These are phyloP conservation scores for Brachionus koreanus DNA, from an alignment of 1,140 invertebrate genomes.

Conservation along the genomic window DNA sequence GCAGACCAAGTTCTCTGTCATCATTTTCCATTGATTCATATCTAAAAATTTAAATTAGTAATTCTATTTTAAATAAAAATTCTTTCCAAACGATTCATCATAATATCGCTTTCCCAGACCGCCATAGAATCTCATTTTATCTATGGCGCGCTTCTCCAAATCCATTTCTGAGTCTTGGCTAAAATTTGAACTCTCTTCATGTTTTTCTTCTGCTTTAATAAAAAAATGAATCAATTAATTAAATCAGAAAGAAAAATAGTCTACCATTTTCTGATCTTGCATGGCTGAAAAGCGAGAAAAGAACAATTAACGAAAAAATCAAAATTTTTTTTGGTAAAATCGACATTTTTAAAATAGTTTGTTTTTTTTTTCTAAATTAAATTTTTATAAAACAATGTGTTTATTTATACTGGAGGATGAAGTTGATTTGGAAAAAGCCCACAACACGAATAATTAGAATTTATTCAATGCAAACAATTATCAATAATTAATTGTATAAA, in stretches of 20 bases:
- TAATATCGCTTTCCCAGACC: neutral
- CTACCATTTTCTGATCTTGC: neutral
- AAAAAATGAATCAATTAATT: neutral
- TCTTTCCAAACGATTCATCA: neutral
- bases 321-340: neutral
- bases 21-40: neutral
- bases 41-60: neutral
- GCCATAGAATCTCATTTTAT: constrained; percentile 43
- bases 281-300: neutral
- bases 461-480: neutral
- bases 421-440: neutral
- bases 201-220: neutral
- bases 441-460: neutral
- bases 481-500: neutral
- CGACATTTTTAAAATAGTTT: neutral
- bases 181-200: neutral
- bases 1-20: neutral
- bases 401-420: neutral
- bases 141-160: neutral
- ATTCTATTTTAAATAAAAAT: neutral
- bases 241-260: neutral
- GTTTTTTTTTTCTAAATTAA: neutral
- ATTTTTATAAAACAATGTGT: neutral
- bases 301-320: neutral
- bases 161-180: neutral